phyloP scores from a whole-genome alignment of 2,113 vertebrate genomes.

The Anser brachyrhynchus region DNA sequence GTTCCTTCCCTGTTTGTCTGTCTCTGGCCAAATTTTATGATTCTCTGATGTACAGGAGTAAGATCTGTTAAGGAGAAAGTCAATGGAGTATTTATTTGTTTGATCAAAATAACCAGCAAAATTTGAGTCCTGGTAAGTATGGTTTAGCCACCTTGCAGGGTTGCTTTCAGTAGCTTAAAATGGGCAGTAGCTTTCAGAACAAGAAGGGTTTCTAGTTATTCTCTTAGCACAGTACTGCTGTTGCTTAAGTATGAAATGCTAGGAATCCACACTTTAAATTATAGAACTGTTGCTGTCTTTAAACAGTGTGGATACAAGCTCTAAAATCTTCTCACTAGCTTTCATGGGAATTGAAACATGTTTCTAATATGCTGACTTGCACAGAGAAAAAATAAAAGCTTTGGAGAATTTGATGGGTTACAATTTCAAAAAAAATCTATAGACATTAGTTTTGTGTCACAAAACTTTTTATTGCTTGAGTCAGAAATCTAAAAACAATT shows the following conservation, averaged over 20 bases:
- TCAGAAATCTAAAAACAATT: background rate
- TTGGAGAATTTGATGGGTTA: background rate
- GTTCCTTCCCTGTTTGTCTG: background rate
- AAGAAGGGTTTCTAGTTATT: background rate
- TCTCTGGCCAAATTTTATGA: background rate
- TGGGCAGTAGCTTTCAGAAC: background rate
- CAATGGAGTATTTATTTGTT: background rate
- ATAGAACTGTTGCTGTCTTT: background rate
- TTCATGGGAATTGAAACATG: background rate
- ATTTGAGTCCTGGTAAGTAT: background rate
- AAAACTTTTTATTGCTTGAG: background rate
- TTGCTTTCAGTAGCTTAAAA: background rate
- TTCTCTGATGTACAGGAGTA: background rate
- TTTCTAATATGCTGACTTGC: background rate
- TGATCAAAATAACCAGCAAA: background rate
- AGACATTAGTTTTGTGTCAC: background rate
- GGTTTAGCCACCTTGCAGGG: background rate
- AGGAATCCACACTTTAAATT: background rate
- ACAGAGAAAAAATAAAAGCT: background rate
- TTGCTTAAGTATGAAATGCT: background rate
- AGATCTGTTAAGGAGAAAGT: background rate
- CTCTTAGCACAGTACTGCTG: background rate
- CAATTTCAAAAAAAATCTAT: background rate
- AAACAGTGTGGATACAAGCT: background rate
- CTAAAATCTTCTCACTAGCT: background rate